A percentile compares a stretch with the other conserved stretches of the same genome.
phyloP scores from a whole-genome alignment of 2,888 invertebrate species.

The Anoplius nigerrimus region DNA sequence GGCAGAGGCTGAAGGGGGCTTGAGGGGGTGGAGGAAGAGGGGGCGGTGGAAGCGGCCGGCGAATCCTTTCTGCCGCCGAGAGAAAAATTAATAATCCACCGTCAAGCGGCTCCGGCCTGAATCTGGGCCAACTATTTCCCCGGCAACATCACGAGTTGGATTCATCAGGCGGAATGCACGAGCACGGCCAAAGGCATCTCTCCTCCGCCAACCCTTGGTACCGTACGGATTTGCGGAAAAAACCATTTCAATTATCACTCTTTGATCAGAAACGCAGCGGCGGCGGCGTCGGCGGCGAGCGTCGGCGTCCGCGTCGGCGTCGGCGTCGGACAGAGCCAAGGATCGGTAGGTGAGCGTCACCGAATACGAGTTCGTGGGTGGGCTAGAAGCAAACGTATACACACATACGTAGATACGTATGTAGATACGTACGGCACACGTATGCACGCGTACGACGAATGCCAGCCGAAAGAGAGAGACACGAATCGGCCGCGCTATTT shows the following conservation, averaged over 20 bases:
- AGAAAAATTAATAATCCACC: conserved; percentile 58
- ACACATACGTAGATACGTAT: too few relatives aligned
- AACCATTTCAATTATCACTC: conserved; percentile 51
- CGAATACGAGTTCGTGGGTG: too few relatives aligned
- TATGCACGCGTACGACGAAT: too few relatives aligned
- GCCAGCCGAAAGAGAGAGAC: too few relatives aligned
- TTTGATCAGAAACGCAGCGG: conserved; percentile 38
- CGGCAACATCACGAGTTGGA: conserved; percentile 49
- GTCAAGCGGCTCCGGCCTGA: conserved; percentile 47
- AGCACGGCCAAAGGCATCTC: conserved; percentile 42
- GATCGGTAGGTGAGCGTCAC: too few relatives aligned
- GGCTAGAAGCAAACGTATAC: too few relatives aligned
- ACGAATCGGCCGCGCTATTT: too few relatives aligned
- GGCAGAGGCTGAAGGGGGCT: conserved; percentile 4
- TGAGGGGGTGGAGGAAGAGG: conserved; percentile 5
- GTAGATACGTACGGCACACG: too few relatives aligned
- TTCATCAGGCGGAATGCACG: conserved; percentile 53
- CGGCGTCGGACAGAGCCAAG: too few relatives aligned
- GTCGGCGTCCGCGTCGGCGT: not conserved
- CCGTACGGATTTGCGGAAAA: conserved; percentile 32
- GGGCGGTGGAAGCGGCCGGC: conserved; percentile 21
- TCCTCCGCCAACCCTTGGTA: not conserved
- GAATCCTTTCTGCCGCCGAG: conserved; percentile 44
- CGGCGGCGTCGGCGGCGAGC: too few relatives aligned
- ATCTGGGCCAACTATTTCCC: conserved; percentile 57